A percentile compares a stretch with the other conserved stretches of the same genome.
Evolutionary conservation across 2,797 vertebrate species (phyloP).

Genomic region (Falco novaeseelandiae): DNA sequence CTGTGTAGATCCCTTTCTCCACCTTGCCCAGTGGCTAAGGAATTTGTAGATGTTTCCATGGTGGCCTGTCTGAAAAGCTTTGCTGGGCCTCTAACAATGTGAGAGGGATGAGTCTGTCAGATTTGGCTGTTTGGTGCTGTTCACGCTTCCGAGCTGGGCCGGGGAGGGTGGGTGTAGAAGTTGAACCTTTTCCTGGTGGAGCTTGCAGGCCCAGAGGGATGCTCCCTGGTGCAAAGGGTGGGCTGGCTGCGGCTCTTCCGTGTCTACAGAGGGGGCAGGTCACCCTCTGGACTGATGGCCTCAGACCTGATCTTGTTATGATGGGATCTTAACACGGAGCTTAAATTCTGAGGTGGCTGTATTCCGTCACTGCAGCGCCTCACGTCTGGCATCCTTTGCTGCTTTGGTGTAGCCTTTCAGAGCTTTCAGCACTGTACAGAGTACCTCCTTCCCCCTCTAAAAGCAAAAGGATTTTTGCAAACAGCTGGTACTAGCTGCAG

Average conservation of each 20-base stretch:
- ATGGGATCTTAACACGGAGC: neutral
- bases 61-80: neutral
- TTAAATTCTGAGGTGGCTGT: neutral
- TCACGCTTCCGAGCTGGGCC: neutral
- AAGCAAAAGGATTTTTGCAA: neutral
- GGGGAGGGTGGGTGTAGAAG: neutral
- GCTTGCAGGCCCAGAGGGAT: neutral
- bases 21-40: neutral
- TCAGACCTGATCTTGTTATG: accelerated
- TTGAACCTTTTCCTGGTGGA: neutral
- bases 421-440: neutral
- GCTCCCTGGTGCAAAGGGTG: neutral
- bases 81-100: neutral
- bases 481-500: neutral
- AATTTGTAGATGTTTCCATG: neutral
- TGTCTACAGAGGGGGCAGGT: neutral
- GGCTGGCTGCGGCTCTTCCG: neutral
- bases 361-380: neutral
- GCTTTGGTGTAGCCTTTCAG: neutral
- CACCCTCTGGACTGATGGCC: neutral
- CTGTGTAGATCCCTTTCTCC: neutral
- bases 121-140: neutral
- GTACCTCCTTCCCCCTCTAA: neutral
- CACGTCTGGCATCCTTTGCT: neutral
- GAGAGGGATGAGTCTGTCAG: neutral